A percentile compares a stretch with the other conserved stretches of the same genome.
phyloP scores from a whole-genome alignment of 1,140 invertebrate species.

The Hylyphantes graminicola region DNA sequence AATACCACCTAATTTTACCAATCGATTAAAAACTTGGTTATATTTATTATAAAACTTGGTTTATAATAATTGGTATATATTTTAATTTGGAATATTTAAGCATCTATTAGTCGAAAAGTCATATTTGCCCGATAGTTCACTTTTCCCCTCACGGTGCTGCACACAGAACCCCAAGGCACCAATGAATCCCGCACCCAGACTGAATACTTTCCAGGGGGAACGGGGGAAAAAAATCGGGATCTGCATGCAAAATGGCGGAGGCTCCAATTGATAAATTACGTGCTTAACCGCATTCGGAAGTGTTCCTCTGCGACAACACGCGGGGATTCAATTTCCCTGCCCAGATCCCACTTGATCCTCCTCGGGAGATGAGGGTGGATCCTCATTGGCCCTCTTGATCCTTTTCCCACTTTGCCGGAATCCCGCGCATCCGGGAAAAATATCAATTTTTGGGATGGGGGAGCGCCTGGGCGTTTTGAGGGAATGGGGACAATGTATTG shows the following conservation, averaged over 20 bases:
- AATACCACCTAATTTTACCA: too few relatives aligned
- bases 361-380: neutral
- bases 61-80: too few relatives aligned
- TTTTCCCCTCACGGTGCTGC: too few relatives aligned
- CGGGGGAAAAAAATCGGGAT: too few relatives aligned
- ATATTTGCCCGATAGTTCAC: too few relatives aligned
- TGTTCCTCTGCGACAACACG: constrained; percentile 1
- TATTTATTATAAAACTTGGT: too few relatives aligned
- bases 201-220: too few relatives aligned
- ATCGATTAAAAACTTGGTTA: too few relatives aligned
- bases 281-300: constrained; percentile 9
- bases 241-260: neutral
- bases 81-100: too few relatives aligned
- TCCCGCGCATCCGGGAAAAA: neutral
- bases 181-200: too few relatives aligned
- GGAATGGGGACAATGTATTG: neutral
- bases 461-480: neutral
- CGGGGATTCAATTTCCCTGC: neutral
- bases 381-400: neutral
- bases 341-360: neutral
- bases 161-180: too few relatives aligned
- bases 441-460: neutral
- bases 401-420: neutral
- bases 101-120: too few relatives aligned
- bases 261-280: neutral